Evolutionary conservation across 2,888 invertebrate genomes (phyloP), one percentile per base, ranked within the genome.

Genomic region (Epinotia nisella): DNA sequence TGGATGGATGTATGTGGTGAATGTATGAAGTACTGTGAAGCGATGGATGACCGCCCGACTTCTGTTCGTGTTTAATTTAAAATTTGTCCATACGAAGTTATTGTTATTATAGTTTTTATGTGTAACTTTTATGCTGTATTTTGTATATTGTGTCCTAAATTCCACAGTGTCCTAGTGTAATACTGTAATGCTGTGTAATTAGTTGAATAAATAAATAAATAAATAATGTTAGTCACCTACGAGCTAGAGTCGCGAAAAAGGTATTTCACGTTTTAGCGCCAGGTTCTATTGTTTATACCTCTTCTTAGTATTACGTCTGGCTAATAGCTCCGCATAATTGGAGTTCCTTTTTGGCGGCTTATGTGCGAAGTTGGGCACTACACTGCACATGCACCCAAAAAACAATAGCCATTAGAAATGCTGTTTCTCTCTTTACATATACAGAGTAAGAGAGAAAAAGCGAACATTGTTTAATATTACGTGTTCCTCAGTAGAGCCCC

Each of bases 401-500:
- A 53, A 53, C 53, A 53, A 55, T 4, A 21, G 21, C 1, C 21
- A 1, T 1, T 11, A 13, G 21, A 24, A 13, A 55, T 55, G 19
- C 24, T 55, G 13, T 21, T 15, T 13, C 13, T 55, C 55, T 5
- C 55, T 21, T 5, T 13, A 2, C 19, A 11, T 21, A 19, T 3
- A 21, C 21, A 55, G 19, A 21, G 5, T 24, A 11, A 21, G 55
- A 55, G 24, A 21, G 24, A 13, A 13, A 24, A 13, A 55, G 4
- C 1, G 13, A 55, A 21, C 21, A 13, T 4, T 55, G 19, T 21
- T 21, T 24, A 7, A 29, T 29, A 29, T 21, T 49, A n/a, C 49
- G 41, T 62, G 13, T 39, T 51, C 51, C 21, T 11, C 35, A n/a
- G 10, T 24, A 15, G 24, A 41, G 51, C 49, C 77, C 75, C 77